Conservation (phyloP, 1,140 invertebrate species). For the Caerostris darwini region DNA sequence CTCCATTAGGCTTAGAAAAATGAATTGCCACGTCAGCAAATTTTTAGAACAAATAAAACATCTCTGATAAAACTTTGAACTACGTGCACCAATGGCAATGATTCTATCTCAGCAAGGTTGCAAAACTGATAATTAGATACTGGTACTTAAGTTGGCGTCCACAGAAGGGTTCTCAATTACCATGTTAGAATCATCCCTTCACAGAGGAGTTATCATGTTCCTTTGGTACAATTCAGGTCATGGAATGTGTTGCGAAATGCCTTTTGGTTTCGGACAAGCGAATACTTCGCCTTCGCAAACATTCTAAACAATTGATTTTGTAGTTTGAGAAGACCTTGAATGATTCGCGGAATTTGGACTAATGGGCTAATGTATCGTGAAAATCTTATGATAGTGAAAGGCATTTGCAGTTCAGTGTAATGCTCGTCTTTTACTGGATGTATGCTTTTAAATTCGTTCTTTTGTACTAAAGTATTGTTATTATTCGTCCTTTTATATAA, state of each 20-base stretch:
- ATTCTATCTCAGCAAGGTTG: background rate
- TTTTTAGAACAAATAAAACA: background rate
- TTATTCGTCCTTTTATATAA: no score
- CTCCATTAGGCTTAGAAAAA: background rate
- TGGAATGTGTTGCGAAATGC: constrained; percentile 5
- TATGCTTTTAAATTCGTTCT: constrained; percentile 43
- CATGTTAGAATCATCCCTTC: background rate
- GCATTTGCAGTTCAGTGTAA: background rate
- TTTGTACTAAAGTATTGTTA: background rate
- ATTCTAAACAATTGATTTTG: constrained; percentile 53
- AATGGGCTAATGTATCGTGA: constrained; percentile 45
- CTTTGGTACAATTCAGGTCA: background rate
- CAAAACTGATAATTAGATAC: constrained; percentile 28
- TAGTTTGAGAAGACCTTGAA: constrained; percentile 4
- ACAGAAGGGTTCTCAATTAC: constrained; percentile 32
- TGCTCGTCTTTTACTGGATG: background rate
- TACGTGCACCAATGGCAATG: background rate
- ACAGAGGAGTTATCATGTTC: background rate
- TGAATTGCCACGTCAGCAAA: background rate
- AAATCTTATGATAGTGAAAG: background rate
- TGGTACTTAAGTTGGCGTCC: background rate
- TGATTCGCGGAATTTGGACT: background rate
- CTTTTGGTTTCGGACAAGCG: constrained; percentile 10
- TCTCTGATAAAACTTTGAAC: background rate
- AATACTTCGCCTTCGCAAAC: background rate